These are phyloP conservation scores for Sebastes minor DNA, from an alignment of 2,797 vertebrate genomes.

Conservation along the genomic window DNA sequence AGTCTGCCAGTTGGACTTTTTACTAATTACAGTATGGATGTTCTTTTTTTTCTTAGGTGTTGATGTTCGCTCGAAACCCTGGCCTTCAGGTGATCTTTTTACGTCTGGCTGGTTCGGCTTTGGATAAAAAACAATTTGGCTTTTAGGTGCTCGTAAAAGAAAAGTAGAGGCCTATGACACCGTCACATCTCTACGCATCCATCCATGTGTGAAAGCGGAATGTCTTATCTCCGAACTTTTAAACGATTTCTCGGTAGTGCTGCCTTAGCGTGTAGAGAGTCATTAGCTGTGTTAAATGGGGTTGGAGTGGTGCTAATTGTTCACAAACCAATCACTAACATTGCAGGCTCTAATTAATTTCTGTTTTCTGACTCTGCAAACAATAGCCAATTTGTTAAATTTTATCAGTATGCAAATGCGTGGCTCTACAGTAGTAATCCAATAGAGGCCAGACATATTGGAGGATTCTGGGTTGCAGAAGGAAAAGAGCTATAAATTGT, in stretches of 20 bases:
- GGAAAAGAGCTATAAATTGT: neutral
- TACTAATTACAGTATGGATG: neutral
- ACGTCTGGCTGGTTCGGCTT: neutral
- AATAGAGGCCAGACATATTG: neutral
- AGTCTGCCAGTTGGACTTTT: neutral
- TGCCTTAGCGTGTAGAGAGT: constrained; percentile 12
- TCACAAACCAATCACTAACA: constrained; percentile 44
- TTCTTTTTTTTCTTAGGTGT: neutral
- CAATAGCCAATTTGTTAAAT: constrained; percentile 39
- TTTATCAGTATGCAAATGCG: constrained; percentile 32
- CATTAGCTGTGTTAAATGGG: constrained; percentile 49
- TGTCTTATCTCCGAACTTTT: constrained; percentile 40
- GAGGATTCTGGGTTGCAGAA: neutral
- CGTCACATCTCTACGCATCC: neutral
- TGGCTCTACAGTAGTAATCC: neutral
- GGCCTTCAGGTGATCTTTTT: neutral
- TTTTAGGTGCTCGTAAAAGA: neutral
- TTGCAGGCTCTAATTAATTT: constrained; percentile 38
- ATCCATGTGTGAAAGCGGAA: neutral
- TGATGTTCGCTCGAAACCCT: neutral
- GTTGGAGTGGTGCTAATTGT: constrained; percentile 51
- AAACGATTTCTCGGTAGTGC: constrained; percentile 5
- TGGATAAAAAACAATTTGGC: neutral
- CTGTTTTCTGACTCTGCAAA: constrained; percentile 35
- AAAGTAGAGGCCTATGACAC: neutral